Conservation (phyloP, 2,888 invertebrate species). For the Lycocerus yunnanus region DNA sequence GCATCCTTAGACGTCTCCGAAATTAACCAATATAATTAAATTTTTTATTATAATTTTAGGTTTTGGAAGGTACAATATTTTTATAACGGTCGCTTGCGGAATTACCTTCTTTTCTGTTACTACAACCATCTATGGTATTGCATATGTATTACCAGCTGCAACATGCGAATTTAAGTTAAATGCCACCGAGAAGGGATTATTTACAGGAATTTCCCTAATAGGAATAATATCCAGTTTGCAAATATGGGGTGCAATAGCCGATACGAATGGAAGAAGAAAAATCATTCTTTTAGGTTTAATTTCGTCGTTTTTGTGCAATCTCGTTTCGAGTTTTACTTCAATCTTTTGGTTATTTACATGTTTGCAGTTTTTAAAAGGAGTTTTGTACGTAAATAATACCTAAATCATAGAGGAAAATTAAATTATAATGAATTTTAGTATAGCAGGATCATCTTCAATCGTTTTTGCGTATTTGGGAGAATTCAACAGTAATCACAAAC, state of each 20-base stretch:
- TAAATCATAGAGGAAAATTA: not conserved
- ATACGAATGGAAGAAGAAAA: slow-evolving; percentile 71
- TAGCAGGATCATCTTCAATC: slow-evolving; percentile 28
- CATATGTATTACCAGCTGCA: slow-evolving; percentile 74
- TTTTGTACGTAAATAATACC: slow-evolving; percentile 48
- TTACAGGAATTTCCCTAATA: slow-evolving; percentile 73
- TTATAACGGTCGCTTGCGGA: slow-evolving; percentile 67
- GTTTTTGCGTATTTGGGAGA: slow-evolving; percentile 68
- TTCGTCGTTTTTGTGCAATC: slow-evolving; percentile 16
- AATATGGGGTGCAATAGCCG: slow-evolving; percentile 79
- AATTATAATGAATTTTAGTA: slow-evolving; percentile 18
- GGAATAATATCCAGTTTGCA: slow-evolving; percentile 76
- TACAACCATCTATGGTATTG: slow-evolving; percentile 68
- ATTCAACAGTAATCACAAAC: slow-evolving; percentile 62
- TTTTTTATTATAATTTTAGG: slow-evolving; percentile 54
- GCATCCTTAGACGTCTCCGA: no score
- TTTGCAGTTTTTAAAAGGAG: slow-evolving; percentile 68
- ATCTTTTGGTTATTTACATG: slow-evolving; percentile 39
- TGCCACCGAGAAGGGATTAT: slow-evolving; percentile 68
- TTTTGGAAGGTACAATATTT: slow-evolving; percentile 70
- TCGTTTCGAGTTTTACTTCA: slow-evolving; percentile 17
- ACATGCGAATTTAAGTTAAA: slow-evolving; percentile 70
- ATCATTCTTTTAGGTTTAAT: slow-evolving; percentile 43
- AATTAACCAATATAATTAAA: not conserved
- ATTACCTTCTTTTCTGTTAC: slow-evolving; percentile 65